A percentile compares a stretch with the other conserved stretches of the same genome.
Evolutionary conservation across 1,140 invertebrate species (phyloP).

Genomic region (Charaxes varanes): DNA sequence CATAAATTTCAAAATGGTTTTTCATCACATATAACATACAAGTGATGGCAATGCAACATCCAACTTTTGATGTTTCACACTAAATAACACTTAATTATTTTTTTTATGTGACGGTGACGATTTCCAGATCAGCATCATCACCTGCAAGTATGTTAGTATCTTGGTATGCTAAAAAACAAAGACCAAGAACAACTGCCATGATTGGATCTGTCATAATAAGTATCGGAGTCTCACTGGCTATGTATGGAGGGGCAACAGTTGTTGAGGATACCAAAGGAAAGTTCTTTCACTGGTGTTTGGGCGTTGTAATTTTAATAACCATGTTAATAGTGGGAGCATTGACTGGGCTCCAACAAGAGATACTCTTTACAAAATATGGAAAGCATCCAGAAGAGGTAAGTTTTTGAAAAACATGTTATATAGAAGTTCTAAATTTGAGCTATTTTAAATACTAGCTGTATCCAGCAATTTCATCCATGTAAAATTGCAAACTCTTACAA

Average conservation of each 20-base stretch:
- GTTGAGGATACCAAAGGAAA: constrained; percentile 38
- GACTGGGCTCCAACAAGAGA: constrained; percentile 59
- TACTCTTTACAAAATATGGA: constrained; percentile 51
- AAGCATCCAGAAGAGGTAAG: constrained; percentile 59
- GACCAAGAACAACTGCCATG: constrained; percentile 44
- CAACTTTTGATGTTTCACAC: no score
- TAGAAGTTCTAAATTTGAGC: no score
- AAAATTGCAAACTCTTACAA: no score
- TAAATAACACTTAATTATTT: constrained; percentile 2
- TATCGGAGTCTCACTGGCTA: constrained; percentile 48
- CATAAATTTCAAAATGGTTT: no score
- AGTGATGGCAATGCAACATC: no score
- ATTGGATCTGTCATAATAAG: constrained; percentile 58
- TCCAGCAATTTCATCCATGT: no score
- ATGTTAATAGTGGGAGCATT: constrained; percentile 56
- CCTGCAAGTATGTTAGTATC: constrained; percentile 60
- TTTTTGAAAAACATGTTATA: not conserved
- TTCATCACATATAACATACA: no score
- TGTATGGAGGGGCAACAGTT: constrained; percentile 50
- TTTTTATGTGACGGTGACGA: no score
- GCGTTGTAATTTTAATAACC: constrained; percentile 43
- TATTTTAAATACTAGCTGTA: no score
- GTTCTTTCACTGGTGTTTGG: constrained; percentile 52
- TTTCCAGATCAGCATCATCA: constrained; percentile 61
- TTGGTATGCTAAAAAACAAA: constrained; percentile 47